These are phyloP conservation scores for Ptychoptera contaminata DNA, from an alignment of 2,888 invertebrate species.

Conservation along the genomic window DNA sequence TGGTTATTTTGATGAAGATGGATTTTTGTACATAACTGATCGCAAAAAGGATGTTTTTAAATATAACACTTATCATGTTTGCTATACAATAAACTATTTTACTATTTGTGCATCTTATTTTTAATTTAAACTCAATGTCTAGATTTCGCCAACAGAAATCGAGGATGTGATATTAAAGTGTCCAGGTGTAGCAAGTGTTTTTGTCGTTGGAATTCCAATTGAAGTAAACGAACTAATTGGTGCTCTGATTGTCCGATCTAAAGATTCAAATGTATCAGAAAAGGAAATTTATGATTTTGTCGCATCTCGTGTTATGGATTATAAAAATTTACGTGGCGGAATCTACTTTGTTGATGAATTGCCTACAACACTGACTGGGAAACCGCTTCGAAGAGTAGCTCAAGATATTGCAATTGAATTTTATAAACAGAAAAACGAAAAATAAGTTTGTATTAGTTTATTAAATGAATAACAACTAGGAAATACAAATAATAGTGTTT, in stretches of 20 bases:
- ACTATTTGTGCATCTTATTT: too few relatives aligned
- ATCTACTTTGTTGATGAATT: slow-evolving; percentile 19
- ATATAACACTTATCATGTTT: slow-evolving; percentile 11
- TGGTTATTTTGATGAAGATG: slow-evolving; percentile 26
- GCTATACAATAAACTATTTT: too few relatives aligned
- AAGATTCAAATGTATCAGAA: slow-evolving; percentile 7
- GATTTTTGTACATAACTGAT: slow-evolving; percentile 19
- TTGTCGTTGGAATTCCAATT: too few relatives aligned
- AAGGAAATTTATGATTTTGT: slow-evolving; percentile 12
- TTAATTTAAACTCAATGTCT: too few relatives aligned
- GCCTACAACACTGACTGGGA: slow-evolving; percentile 25
- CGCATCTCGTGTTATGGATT: slow-evolving; percentile 14
- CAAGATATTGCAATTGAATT: slow-evolving; percentile 6
- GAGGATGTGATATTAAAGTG: slow-evolving; percentile 17
- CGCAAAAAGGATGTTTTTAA: slow-evolving; percentile 24
- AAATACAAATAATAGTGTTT: too few relatives aligned
- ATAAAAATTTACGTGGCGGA: slow-evolving; percentile 22
- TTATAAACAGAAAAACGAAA: too few relatives aligned
- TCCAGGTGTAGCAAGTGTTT: too few relatives aligned
- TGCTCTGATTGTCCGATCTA: slow-evolving; percentile 7
- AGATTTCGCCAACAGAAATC: slow-evolving; percentile 22
- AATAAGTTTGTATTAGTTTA: too few relatives aligned
- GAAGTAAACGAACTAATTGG: too few relatives aligned
- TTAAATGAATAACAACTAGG: too few relatives aligned
- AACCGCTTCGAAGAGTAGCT: slow-evolving; percentile 18